These are phyloP conservation scores for Gymnodraco acuticeps DNA, from an alignment of 2,797 vertebrate species.

Conservation along the genomic window DNA sequence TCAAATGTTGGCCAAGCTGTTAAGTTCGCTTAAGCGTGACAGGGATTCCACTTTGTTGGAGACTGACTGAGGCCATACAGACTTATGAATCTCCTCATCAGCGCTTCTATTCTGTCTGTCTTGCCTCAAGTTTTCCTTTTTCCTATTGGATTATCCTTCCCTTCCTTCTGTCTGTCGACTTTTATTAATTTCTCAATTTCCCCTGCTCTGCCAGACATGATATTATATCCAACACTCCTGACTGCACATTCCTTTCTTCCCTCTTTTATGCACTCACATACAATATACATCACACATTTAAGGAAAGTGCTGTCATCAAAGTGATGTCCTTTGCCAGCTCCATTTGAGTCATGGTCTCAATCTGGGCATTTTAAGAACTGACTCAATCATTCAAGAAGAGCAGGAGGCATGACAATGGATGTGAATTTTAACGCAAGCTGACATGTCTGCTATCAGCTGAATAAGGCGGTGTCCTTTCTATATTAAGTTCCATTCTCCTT, in stretches of 20 bases:
- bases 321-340: slow-evolving; percentile 12
- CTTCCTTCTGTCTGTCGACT: not conserved
- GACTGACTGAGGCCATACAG: slow-evolving; percentile 6
- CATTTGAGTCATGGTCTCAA: slow-evolving; percentile 53
- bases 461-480: slow-evolving; percentile 29
- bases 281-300: slow-evolving; percentile 6
- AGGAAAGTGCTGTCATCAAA: slow-evolving; percentile 18
- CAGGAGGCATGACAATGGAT: slow-evolving; percentile 30
- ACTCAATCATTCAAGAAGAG: slow-evolving; percentile 55
- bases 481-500: slow-evolving; percentile 21
- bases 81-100: slow-evolving; percentile 14
- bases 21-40: slow-evolving; percentile 29
- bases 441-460: slow-evolving; percentile 33
- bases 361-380: slow-evolving; percentile 40
- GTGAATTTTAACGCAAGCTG: slow-evolving; percentile 44
- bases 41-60: slow-evolving; percentile 33
- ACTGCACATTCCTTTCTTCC: not conserved
- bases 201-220: not conserved
- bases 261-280: not conserved
- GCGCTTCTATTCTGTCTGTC: not conserved
- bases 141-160: not conserved
- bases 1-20: slow-evolving; percentile 24
- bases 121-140: slow-evolving; percentile 8
- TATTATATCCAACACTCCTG: not conserved
- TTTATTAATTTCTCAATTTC: not conserved